Base-by-base conservation (phyloP, 1,140 invertebrate genomes). In the Bombus confusus region DNA sequence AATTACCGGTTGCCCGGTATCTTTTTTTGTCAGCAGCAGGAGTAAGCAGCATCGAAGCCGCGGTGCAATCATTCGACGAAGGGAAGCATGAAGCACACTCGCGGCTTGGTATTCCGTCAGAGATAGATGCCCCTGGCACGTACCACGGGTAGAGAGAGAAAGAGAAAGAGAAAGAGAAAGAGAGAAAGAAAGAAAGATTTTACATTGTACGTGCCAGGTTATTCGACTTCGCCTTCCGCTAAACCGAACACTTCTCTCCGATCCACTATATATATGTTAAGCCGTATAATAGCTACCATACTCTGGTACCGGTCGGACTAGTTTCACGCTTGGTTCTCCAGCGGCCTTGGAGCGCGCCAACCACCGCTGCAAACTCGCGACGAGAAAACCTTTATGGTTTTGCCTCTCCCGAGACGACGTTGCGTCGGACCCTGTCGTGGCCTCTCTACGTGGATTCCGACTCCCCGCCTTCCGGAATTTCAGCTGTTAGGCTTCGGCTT, bases 291-390 rank as follows among this genome's bases (percentile, higher is more conserved):
- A 85, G 81, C 73, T 68, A 90, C 86, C 86, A 86, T 89, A 86
- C 87, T 91, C 83, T 71, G 71, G 89, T 91, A 91, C 91, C 86
- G 87, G 89, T 90, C 88, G 88, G 89, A 91, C 92, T 91, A 90
- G 88, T 93, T 93, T 92, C 91, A 91, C 90, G 89, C 92, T 93
- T 91, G 91, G 90, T 88, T 91, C 85, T 85, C 80, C 72, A 82
- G 86, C 91, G 93, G 89, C 93, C 93, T 93, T 93, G 92, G 91
- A 85, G 86, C 84, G n/a, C 86, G 64, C 84, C 72, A 80, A 87
- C 87, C 78, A 71, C 76, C 79, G 80, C 76, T 66, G 81, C 43
- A 37, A 88, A 86, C 80, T 80, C 74, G 84, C 87, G 66, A 68
- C 81, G 83, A 90, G 86, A 90, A 87, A 91, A 90, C 85, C 86